Evolutionary conservation across 2,888 invertebrate genomes (phyloP), one percentile per base, ranked within the genome.

Genomic region (Villa cingulata): DNA sequence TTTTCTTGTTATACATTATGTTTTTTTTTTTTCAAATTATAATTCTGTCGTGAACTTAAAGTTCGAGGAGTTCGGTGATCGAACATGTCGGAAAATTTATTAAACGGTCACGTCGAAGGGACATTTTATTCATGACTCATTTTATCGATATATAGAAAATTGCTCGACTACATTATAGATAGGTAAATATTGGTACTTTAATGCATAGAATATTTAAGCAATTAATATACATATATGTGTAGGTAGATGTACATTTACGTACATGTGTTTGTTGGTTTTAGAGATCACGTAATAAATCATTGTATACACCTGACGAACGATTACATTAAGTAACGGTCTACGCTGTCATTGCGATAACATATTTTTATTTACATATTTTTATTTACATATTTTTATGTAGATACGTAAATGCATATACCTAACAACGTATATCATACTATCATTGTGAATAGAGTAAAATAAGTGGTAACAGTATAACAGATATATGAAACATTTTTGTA

Each of bases 31-130:
- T 27, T 27, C 27, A 27, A 9, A 10, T 27, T 9, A 27, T 10
- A 27, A 27, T 10, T 27, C n/a, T n/a, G n/a, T n/a, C 29, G 12
- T 32, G 12, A 12, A 29, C 10, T 29, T 12, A 12, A 10, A 32
- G 29, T 32, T 32, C 12, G 29, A 12, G 29, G 12, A 37, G 36
- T 46, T 41, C 46, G 41, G 23, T 37, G 46, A 46, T 46, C 46
- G 27, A 37, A 20, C 46, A 41, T 19, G 23, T 46, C 37, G 41
- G 29, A 37, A 46, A n/a, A 46, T 46, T 46, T 46, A 46, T 46
- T 46, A 46, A 46, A 46, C 41, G 46, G 46, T 46, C 46, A 46
- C 46, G 46, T 46, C 46, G 37, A 46, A 41, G 41, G 37, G 46
- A 46, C 46, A 37, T 37, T 46, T 42, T 46, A 41, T 46, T 34